Percentiles rank a stretch among this genome's conserved stretches.
Evolutionary conservation across 1,140 invertebrate genomes (phyloP).

Genomic region (Chrysopa pallens): DNA sequence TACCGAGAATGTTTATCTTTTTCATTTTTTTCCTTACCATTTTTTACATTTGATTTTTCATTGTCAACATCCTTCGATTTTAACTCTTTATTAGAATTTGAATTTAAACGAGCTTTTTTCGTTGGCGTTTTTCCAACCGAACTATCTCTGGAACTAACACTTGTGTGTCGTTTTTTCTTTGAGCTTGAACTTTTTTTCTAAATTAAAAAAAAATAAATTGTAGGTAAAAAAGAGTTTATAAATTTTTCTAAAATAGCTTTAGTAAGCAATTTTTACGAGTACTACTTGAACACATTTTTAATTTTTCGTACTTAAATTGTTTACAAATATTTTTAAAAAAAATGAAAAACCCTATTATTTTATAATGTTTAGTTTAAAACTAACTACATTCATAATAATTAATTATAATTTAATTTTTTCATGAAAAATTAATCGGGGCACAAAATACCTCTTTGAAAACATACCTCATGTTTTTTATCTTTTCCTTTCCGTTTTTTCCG

Average conservation of each 20-base stretch:
- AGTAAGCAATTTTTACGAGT: too few relatives aligned
- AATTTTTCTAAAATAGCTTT: too few relatives aligned
- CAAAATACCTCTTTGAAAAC: too few relatives aligned
- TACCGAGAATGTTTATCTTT: neutral
- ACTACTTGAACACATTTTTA: too few relatives aligned
- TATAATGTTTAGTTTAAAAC: too few relatives aligned
- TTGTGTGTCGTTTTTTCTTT: constrained; percentile 25
- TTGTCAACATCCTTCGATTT: constrained; percentile 3
- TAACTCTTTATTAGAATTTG: constrained; percentile 4
- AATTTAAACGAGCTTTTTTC: constrained; percentile 7
- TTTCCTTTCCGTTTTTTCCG: constrained; percentile 15
- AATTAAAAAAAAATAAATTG: constrained; percentile 15
- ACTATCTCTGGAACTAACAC: constrained; percentile 25
- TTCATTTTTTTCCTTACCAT: constrained; percentile 5
- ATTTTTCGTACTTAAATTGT: too few relatives aligned
- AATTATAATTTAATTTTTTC: too few relatives aligned
- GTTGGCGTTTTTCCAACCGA: constrained; percentile 12
- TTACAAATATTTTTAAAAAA: too few relatives aligned
- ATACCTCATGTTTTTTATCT: constrained; percentile 13
- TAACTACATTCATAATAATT: too few relatives aligned
- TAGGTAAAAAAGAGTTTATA: too few relatives aligned
- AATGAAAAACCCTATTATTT: too few relatives aligned
- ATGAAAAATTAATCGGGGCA: too few relatives aligned
- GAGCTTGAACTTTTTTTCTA: constrained; percentile 31
- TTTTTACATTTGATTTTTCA: constrained; percentile 5